Percentiles rank a stretch among this genome's conserved stretches.
Evolutionary conservation across 2,888 invertebrate species (phyloP).

Genomic region (Lasioglossum calceatum): DNA sequence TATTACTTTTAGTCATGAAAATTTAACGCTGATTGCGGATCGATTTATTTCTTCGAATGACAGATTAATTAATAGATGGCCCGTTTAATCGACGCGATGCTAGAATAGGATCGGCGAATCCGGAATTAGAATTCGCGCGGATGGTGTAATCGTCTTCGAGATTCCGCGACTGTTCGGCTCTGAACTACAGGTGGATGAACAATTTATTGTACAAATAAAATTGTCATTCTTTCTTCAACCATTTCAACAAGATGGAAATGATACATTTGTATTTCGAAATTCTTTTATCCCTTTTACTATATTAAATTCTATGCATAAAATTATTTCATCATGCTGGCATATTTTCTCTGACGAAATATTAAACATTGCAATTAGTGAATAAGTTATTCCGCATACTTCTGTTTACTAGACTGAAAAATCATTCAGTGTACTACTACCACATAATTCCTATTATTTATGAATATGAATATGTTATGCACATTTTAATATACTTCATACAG

Average conservation of each 20-base stretch:
- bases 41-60: slow-evolving; percentile 78
- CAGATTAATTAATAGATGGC: slow-evolving; percentile 78
- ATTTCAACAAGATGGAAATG: background rate
- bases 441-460: background rate
- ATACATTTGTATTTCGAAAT: background rate
- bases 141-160: slow-evolving; percentile 46
- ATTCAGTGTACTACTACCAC: background rate
- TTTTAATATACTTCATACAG: background rate
- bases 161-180: slow-evolving; percentile 26
- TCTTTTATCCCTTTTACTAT: background rate
- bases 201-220: background rate
- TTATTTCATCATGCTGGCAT: background rate
- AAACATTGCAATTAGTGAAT: background rate
- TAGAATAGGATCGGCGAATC: slow-evolving; percentile 54
- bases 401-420: slow-evolving; percentile 4
- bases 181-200: background rate
- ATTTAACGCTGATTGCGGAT: slow-evolving; percentile 29
- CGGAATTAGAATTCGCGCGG: slow-evolving; percentile 55
- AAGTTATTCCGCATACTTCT: background rate
- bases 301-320: background rate
- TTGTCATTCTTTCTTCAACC: background rate
- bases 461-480: background rate
- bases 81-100: slow-evolving; percentile 70
- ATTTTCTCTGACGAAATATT: background rate
- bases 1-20: background rate